These are phyloP conservation scores for Himalopsyche anomala DNA, from an alignment of 2,888 invertebrate species.

Conservation along the genomic window DNA sequence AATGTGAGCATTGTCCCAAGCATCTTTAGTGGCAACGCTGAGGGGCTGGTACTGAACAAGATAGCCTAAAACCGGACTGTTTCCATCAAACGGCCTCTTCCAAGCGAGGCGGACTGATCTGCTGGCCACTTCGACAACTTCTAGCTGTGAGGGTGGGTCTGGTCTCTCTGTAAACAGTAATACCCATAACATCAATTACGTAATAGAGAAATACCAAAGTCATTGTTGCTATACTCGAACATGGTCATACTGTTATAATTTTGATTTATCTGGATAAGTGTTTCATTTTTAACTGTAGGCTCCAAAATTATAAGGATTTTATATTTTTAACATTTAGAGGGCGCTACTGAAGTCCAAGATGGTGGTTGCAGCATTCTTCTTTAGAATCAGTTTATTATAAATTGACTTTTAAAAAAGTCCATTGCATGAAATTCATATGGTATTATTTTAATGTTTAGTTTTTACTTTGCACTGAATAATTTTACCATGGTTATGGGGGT, in stretches of 20 bases:
- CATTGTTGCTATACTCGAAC: too few species aligned
- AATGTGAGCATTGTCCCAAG: slow-evolving; percentile 78
- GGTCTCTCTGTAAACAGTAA: slow-evolving; percentile 79
- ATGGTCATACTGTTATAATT: background rate
- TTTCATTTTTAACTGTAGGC: background rate
- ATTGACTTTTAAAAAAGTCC: too few species aligned
- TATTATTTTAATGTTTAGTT: background rate
- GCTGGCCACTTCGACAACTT: slow-evolving; percentile 81
- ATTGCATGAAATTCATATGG: background rate
- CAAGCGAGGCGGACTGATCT: slow-evolving; percentile 80
- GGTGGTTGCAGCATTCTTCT: background rate
- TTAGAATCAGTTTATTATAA: too few species aligned
- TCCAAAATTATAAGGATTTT: too few species aligned
- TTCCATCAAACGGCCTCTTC: slow-evolving; percentile 87
- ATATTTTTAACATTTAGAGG: too few species aligned
- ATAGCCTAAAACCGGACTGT: slow-evolving; percentile 87
- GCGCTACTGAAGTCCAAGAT: background rate
- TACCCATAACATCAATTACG: background rate
- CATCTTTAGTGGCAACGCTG: slow-evolving; percentile 75
- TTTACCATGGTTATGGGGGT: too few species aligned
- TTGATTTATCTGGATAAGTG: background rate
- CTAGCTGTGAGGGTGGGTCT: slow-evolving; percentile 82
- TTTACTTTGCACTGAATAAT: too few species aligned
- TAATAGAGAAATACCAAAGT: background rate
- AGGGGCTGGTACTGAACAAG: slow-evolving; percentile 83